Evolutionary conservation across 2,113 vertebrate genomes (phyloP), one percentile per base, ranked within the genome.

Genomic region (Sapajus apella): DNA sequence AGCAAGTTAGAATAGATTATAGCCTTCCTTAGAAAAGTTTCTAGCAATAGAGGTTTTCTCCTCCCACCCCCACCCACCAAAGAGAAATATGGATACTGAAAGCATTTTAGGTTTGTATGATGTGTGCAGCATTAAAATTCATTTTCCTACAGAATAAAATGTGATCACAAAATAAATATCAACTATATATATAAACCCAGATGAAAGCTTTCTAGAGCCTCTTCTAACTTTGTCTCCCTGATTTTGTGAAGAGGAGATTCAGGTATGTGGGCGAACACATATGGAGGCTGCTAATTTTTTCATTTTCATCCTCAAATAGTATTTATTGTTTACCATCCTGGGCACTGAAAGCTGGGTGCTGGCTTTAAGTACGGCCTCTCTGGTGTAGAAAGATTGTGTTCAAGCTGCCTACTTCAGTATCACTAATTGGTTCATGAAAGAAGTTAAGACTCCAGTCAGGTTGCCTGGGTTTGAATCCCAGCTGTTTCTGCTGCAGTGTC

Each of bases 131-230:
- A 11, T 58, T 27, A 58, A 58, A 72, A 2, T 18, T 47, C n/a
- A 68, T 79, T 96, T 93, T 96, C 86, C 18, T 85, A 50, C 30
- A 94, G 13, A 89, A 80, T 87, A 37, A 90, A 66, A 14, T 88
- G 20, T 68, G 7, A 11, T 14, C 6, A 87, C 13, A 25, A 66
- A 40, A 83, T 90, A 89, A 86, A 43, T 93, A 68, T 50, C 27
- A 77, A 50, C 66, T 10, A 1, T 8, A 17, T 2, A 14, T 83
- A 73, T 30, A 86, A 89, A 0, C n/a, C 4, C 76, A 35, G 43
- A 64, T 50, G 50, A 40, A 87, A 79, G 82, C n/a, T 43, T 90
- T 45, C 17, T 32, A 25, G 45, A 72, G 30, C 2, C 72, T 9
- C 61, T 61, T 77, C 47, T 72, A 47, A 52, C 35, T 47, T 58